Evolutionary conservation across 2,797 vertebrate species (phyloP), one percentile per base, ranked within the genome.

Genomic region (Eptatretus atami): DNA sequence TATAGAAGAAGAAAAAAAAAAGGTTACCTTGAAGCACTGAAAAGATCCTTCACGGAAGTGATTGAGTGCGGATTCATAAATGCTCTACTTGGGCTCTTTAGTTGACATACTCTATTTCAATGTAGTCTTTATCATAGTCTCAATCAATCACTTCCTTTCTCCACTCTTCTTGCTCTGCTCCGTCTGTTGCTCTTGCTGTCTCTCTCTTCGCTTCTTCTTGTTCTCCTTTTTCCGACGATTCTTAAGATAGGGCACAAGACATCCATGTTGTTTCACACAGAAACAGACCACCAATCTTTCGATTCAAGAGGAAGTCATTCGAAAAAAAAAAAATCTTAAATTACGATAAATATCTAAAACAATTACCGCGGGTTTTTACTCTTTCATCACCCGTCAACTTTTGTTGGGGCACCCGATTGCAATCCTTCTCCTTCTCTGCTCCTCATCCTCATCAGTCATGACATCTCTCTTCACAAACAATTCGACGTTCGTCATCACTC

Each of bases 31-130:
- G 73, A 92, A 92, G 0, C 84, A 79, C 64, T 92, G 83, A n/a
- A 44, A 92, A 88, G 66, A 90, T 84, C n/a, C 69, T 81, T 80
- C 74, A n/a, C 87, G 88, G 73, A 92, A 92, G 73, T 86, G 85
- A 70, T 88, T 81, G 70, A 92, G 70, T 83, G 84, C 65, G 86
- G 82, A 69, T n/a, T 92, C 84, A 2, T 83, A 86, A 69, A 87
- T 84, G n/a, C 67, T 88, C 81, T 0, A n/a, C n/a, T n/a, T n/a
- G n/a, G 82, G 84, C 68, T 88, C 84, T 69, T 88, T 83, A 0
- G 82, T n/a, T 81, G 65, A 92, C 68, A 1, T 92, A 92, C 67
- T 92, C 85, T 0, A 90, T 84, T 70, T 92, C 84, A 60, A 90
- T 80, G 68, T 79, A 78, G 0, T 74, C 60, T 0, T 72, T 65